phyloP scores from a whole-genome alignment of 1,140 invertebrate species.

The Heliconius himera region DNA sequence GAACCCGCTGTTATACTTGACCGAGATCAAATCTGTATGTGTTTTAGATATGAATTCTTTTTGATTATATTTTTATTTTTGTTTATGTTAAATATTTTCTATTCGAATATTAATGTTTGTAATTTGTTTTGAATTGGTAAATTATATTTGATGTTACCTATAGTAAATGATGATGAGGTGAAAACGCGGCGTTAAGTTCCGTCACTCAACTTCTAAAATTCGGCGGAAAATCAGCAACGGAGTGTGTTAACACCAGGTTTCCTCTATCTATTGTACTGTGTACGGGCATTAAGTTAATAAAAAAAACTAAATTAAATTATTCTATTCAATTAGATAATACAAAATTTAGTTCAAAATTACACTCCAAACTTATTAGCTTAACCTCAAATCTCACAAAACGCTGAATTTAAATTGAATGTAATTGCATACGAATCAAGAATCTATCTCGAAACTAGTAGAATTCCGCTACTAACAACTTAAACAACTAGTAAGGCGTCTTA shows the following conservation, averaged over 20 bases:
- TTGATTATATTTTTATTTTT: not conserved
- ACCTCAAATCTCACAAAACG: constrained; percentile 29
- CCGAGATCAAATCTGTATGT: constrained; percentile 26
- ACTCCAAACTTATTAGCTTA: constrained; percentile 20
- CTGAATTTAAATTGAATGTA: constrained; percentile 40
- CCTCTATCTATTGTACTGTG: too few species aligned
- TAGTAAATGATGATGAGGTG: too few species aligned
- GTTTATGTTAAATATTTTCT: not conserved
- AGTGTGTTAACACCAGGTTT: too few species aligned
- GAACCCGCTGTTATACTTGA: constrained; percentile 48
- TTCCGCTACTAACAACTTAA: constrained; percentile 41
- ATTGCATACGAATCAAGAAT: constrained; percentile 43
- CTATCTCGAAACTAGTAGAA: constrained; percentile 36
- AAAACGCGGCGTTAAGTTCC: too few species aligned
- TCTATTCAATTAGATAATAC: not conserved
- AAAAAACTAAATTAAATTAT: too few species aligned
- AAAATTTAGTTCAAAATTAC: not conserved
- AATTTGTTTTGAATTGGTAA: not conserved
- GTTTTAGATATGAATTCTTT: not conserved
- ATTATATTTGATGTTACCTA: not conserved
- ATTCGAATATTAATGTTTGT: not conserved
- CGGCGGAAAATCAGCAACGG: too few species aligned
- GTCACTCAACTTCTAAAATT: too few species aligned
- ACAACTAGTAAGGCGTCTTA: constrained; percentile 44
- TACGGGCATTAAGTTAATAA: too few species aligned